Evolutionary conservation across 2,797 vertebrate species (phyloP), one percentile per base, ranked within the genome.

Genomic region (Coluber constrictor): DNA sequence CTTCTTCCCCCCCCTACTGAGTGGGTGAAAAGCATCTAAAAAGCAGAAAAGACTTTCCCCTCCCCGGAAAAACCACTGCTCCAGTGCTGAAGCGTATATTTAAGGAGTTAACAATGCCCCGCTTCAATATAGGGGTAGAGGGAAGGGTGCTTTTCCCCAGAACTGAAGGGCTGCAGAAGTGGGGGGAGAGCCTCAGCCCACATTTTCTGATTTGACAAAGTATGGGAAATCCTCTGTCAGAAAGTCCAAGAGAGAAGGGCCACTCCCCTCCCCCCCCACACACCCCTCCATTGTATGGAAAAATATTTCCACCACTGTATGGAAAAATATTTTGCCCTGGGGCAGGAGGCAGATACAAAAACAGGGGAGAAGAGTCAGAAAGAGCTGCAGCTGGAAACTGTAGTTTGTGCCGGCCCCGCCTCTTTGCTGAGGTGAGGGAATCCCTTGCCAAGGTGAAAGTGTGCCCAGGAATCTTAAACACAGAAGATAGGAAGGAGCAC

Each of bases 1-100:
- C 3, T 20, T 1, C 51, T 12, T 12, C 27, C 12, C 0, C 0
- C 6, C 15, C 11, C 15, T n/a, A 15, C 27, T 20, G 86, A 29
- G 86, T 54, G 54, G 27, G 15, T n/a, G 86, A 55, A 87, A 87
- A 55, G 27, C 86, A 87, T 55, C 54, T n/a, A 29, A n/a, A 83
- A 47, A 83, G 43, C 43, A 47, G 10, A 47, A 47, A 47, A 83
- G 4, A 11, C 32, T 57, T 55, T 0, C 55, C 55, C 2, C 57
- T 16, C 55, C 55, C 15, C 1, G 4, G 16, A 37, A 43, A 66
- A 59, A 10, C 70, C 20, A 56, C 27, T 56, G 3, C 74, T 25
- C 32, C 29, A 23, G 9, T 47, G 23, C 59, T 63, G 60, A 63
- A n/a, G 43, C 1, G 9, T 51, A 32, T 18, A 1, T 51, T 27